Evolutionary conservation across 2,113 vertebrate genomes (phyloP).

Genomic region (Dendropsophus ebraccatus): DNA sequence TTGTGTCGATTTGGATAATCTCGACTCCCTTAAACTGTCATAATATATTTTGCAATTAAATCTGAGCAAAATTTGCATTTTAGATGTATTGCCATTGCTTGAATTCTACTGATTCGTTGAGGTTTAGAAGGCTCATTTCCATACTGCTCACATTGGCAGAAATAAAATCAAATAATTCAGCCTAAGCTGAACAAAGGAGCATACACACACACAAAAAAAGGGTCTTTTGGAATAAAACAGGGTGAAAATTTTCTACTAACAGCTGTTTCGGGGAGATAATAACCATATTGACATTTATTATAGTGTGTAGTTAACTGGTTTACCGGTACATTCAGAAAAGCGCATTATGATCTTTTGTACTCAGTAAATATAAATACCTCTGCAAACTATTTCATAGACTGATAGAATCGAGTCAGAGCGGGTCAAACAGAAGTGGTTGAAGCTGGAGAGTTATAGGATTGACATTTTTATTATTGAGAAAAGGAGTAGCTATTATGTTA

Average conservation of each 20-base stretch:
- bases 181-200: slow-evolving; percentile 4
- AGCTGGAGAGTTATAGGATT: not conserved
- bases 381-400: not conserved
- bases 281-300: slow-evolving; percentile 41
- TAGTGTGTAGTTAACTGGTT: slow-evolving; percentile 29
- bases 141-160: slow-evolving; percentile 43
- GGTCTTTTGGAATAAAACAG: slow-evolving; percentile 7
- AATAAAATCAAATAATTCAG: slow-evolving; percentile 42
- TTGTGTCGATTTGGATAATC: slow-evolving; percentile 28
- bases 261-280: slow-evolving; percentile 35
- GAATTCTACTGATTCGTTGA: slow-evolving; percentile 22
- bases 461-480: not conserved
- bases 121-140: slow-evolving; percentile 40
- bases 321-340: slow-evolving; percentile 24
- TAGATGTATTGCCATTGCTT: slow-evolving; percentile 28
- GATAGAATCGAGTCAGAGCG: not conserved
- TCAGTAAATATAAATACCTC: not conserved
- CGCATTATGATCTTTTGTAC: not conserved
- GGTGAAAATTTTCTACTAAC: slow-evolving; percentile 12
- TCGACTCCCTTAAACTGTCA: slow-evolving; percentile 26
- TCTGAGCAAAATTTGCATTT: slow-evolving; percentile 35
- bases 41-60: slow-evolving; percentile 47
- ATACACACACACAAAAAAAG: slow-evolving; percentile 19
- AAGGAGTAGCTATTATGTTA: not conserved
- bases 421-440: not conserved